Evolutionary conservation across 64 coral and sea anemone species (phyloP).

Genomic region (Montipora efflorescens): DNA sequence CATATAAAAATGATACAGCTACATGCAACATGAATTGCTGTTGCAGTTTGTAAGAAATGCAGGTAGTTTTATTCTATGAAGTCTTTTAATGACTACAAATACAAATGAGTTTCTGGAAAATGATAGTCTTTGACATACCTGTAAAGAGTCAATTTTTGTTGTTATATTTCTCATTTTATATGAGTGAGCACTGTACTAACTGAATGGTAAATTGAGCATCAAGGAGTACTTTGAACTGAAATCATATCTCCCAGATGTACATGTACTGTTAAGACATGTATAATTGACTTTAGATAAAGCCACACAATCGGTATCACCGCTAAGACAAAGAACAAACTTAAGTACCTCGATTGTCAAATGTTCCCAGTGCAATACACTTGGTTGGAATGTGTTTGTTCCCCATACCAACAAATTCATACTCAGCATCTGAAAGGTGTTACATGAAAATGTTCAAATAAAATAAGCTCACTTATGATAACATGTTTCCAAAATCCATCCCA

Average conservation of each 20-base stretch:
- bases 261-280: conserved; percentile 13
- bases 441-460: no score
- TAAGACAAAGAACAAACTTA: neutral
- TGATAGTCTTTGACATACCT: neutral
- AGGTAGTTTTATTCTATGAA: neutral
- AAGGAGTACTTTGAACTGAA: neutral
- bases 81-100: neutral
- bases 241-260: conserved; percentile 7
- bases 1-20: neutral
- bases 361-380: no score
- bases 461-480: no score
- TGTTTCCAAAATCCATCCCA: no score
- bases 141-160: neutral
- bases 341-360: conserved; percentile 79
- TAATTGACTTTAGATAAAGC: neutral
- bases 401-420: no score
- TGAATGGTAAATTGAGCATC: neutral
- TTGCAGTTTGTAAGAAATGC: neutral
- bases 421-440: no score
- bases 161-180: conserved; percentile 1
- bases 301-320: neutral
- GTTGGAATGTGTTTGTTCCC: no score
- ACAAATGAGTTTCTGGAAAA: neutral
- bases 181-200: neutral
- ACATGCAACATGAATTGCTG: neutral